These are phyloP conservation scores for Nasonovia ribisnigri DNA, from an alignment of 2,888 invertebrate genomes.

Conservation along the genomic window DNA sequence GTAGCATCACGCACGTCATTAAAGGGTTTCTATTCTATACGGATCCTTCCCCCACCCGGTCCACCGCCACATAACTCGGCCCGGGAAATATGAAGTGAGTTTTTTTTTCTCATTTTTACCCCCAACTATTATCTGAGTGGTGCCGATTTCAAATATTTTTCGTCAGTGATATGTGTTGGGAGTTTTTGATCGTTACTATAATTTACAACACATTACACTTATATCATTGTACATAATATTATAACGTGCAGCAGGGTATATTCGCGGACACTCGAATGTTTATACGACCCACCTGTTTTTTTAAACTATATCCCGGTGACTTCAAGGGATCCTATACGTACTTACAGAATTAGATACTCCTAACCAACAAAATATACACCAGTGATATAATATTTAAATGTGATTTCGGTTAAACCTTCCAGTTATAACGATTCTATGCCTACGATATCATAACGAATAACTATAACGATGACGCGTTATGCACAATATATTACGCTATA, in stretches of 20 bases:
- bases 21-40: background rate
- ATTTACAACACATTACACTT: background rate
- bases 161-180: background rate
- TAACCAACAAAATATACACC: background rate
- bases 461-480: background rate
- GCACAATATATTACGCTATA: background rate
- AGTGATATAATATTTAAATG: background rate
- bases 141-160: background rate
- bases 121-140: background rate
- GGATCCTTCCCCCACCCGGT: background rate
- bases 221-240: background rate
- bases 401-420: background rate
- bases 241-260: background rate
- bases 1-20: background rate
- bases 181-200: background rate
- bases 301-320: background rate
- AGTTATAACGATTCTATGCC: background rate
- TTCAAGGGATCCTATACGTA: background rate
- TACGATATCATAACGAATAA: background rate
- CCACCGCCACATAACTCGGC: background rate
- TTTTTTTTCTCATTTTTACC: background rate
- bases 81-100: background rate
- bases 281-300: background rate
- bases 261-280: background rate
- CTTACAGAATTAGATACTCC: background rate